Base-by-base conservation (phyloP, 35 echinoderm and acorn worm species). In the Eucidaris tribuloides region DNA sequence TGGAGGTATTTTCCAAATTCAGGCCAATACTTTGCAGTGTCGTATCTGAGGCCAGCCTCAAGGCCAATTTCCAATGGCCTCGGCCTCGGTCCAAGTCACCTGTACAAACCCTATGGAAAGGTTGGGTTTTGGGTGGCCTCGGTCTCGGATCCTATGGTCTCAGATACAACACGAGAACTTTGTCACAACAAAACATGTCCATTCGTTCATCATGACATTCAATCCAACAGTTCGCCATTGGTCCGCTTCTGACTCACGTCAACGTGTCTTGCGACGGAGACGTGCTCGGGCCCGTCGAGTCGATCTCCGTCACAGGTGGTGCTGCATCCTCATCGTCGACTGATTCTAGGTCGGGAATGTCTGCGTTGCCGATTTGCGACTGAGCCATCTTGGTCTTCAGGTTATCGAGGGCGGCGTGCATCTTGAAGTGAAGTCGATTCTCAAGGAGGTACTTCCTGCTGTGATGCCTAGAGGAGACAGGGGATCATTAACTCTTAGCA, bases 361-460 rank as follows among this genome's bases (percentile, higher is more conserved):
- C 42, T 29, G n/a, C 38, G 44, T 32, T 40, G 5, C 14, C 54
- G 70, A 27, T 79, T 61, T 29, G 56, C 48, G 30, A 45, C 46
- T 25, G 45, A 9, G 46, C 63, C 58, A 82, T 52, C 45, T 86
- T 86, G 24, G 54, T 41, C 77, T 92, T 88, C 0, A 98, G 86
- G 34, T 50, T 86, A 14, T 92, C 82, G 19, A 98, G 24, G 37
- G 95, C 86, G 4, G 95, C 86, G 33, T 98, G 95, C 14, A 98
- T 52, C 58, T 88, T 84, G 85, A 98, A 98, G 37, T 98, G 95
- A 30, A 98, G 90, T 36, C 90, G 45, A 46, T 92, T 92, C 46
- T 98, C 90, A 14, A 98, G 50, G 36, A 86, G 85, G 36, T 88
- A 92, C 39, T 92, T 98, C 86, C 87, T 98, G 62, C 90, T 81